Percentiles rank a stretch among this genome's conserved stretches.
These are phyloP conservation scores for Eledone cirrhosa DNA, from an alignment of 2,888 invertebrate species.

Conservation along the genomic window DNA sequence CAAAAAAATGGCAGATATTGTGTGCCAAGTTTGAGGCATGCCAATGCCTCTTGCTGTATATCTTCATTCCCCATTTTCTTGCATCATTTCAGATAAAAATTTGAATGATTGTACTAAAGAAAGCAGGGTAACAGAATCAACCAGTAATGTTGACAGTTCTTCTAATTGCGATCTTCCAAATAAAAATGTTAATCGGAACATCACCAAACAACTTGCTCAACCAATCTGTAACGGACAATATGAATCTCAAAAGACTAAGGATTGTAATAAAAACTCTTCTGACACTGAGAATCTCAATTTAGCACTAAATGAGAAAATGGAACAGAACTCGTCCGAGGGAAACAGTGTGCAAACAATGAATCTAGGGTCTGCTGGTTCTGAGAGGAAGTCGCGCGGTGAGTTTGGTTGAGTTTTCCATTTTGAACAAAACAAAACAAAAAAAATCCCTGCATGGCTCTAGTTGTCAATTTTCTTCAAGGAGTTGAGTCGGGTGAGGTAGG, in stretches of 20 bases:
- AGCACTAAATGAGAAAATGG: conserved; percentile 30
- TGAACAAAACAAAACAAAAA: not conserved
- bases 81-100: conserved; percentile 25
- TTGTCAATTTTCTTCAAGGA: not conserved
- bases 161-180: not conserved
- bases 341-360: conserved; percentile 8
- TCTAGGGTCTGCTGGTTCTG: not conserved
- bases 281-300: conserved; percentile 32
- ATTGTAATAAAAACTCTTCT: conserved; percentile 30
- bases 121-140: conserved; percentile 12
- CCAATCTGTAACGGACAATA: conserved; percentile 38
- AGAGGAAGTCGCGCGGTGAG: conserved; percentile 23
- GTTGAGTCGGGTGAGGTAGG: too few species aligned
- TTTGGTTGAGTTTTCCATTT: conserved; percentile 9
- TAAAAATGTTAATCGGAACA: conserved; percentile 16
- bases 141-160: conserved; percentile 20
- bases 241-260: conserved; percentile 27
- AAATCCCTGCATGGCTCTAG: not conserved
- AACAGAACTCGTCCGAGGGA: conserved; percentile 28
- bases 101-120: conserved; percentile 19
- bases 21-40: too few species aligned
- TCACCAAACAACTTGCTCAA: not conserved
- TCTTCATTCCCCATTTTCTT: conserved; percentile 17
- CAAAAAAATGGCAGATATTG: too few species aligned
- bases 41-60: not conserved